A percentile compares a stretch with the other conserved stretches of the same genome.
Evolutionary conservation across 2,888 invertebrate species (phyloP).

Genomic region (Ariolimax columbianus): DNA sequence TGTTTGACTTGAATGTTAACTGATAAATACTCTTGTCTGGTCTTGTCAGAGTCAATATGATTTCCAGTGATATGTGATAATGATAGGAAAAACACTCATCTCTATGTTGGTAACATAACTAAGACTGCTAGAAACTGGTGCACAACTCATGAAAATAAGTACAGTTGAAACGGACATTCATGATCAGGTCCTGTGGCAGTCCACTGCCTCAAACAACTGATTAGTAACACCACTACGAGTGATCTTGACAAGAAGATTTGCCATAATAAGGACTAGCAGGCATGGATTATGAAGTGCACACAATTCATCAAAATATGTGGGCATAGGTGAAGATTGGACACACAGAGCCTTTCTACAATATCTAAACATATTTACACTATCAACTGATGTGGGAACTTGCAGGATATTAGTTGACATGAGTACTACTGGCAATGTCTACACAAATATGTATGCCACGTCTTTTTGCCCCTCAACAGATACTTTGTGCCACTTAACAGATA

Average conservation of each 20-base stretch:
- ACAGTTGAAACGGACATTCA: background rate
- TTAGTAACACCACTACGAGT: constrained; percentile 9
- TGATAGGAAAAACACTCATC: constrained; percentile 11
- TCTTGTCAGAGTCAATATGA: background rate
- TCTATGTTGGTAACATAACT: background rate
- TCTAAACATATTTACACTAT: constrained; percentile 20
- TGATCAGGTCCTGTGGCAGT: constrained; percentile 1
- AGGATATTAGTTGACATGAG: no score
- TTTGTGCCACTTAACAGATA: no score
- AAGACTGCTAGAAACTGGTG: constrained; percentile 15
- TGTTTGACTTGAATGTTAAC: no score
- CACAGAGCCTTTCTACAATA: constrained; percentile 37
- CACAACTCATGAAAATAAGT: background rate
- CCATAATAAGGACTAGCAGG: constrained; percentile 28
- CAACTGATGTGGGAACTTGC: background rate
- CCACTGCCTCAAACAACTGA: background rate
- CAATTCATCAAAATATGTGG: constrained; percentile 21
- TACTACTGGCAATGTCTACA: no score
- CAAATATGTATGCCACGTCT: no score
- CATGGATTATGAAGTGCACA: constrained; percentile 4
- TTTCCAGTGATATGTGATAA: constrained; percentile 11
- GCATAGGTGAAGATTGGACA: constrained; percentile 17
- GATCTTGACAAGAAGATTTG: constrained; percentile 16
- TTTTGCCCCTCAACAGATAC: no score
- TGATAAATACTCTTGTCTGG: background rate